Percentiles rank a stretch among this genome's conserved stretches.
These are phyloP conservation scores for Echinarachnius parma DNA, from an alignment of 53 echinoderm and acorn worm species.

Conservation along the genomic window DNA sequence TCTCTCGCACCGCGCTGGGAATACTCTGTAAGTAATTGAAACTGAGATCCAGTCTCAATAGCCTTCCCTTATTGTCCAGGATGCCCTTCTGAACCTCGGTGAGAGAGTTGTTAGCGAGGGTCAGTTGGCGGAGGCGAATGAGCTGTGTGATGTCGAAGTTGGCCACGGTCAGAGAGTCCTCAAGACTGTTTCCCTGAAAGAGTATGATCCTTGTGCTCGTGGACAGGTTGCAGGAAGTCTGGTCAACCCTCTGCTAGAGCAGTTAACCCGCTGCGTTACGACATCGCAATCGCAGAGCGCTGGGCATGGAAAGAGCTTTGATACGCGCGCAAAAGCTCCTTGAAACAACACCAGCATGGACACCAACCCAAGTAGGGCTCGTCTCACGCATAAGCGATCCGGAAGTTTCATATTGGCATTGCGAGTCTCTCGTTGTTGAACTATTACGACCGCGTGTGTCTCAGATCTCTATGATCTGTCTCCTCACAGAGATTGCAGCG, in stretches of 20 bases:
- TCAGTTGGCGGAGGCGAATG: slow-evolving; percentile 16
- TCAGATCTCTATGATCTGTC: too few species aligned
- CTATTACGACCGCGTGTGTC: too few species aligned
- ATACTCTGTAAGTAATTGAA: slow-evolving; percentile 15
- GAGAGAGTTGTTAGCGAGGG: slow-evolving; percentile 27
- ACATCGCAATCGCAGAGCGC: slow-evolving; percentile 11
- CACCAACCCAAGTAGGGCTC: neutral
- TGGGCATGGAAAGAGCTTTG: slow-evolving; percentile 30
- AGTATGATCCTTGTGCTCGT: slow-evolving; percentile 18
- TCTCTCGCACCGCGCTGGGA: slow-evolving; percentile 5
- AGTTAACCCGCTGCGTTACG: slow-evolving; percentile 25
- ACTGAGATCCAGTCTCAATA: slow-evolving; percentile 15
- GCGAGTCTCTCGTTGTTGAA: too few species aligned
- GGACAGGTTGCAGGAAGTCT: slow-evolving; percentile 1
- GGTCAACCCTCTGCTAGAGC: neutral
- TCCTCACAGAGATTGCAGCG: too few species aligned
- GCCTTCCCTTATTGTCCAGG: neutral
- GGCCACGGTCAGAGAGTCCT: slow-evolving; percentile 1
- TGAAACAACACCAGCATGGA: neutral
- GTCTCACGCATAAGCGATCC: neutral
- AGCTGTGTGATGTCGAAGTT: slow-evolving; percentile 17
- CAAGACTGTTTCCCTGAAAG: slow-evolving; percentile 11
- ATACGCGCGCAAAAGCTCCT: neutral
- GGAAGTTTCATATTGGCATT: slow-evolving; percentile 10
- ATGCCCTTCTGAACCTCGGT: neutral